Base-by-base conservation (phyloP, 1,140 invertebrate genomes). In the Lasioglossum albipes region DNA sequence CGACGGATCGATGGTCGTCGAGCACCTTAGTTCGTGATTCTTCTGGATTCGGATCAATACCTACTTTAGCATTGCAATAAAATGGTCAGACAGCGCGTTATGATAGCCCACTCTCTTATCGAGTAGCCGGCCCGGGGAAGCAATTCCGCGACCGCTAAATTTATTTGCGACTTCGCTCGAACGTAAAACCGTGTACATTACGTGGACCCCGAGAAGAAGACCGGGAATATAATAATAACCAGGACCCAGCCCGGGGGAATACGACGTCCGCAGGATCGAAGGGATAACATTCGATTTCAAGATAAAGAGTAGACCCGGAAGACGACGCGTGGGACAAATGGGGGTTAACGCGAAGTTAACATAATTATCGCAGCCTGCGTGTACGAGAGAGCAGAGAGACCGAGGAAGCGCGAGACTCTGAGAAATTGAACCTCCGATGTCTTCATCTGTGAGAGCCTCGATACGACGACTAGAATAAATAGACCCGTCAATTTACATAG, bases 401-500 rank as follows among this genome's bases (percentile, higher is more conserved):
- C 4, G 52, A 5, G 27, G 36, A 16, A 57, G 65, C 59, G 64
- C 41, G 79, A 57, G 45, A 71, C 62, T 79, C 65, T 69, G 79
- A 82, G 81, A 87, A 71, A 88, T 83, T 87, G 82, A 68, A 65
- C 80, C 77, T 10, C 76, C 78, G 88, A 91, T 86, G 88, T 90
- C 88, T 90, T 89, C 86, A 88, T 91, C 85, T 13, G 45, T 71
- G 70, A 69, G 75, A 54, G 72, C 84, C 81, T 88, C 84, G 85
- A 90, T 91, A 49, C 86, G 87, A 89, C 79, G 86, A 88, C 88
- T 90, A 90, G 89, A 90, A 91, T 90, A 91, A 91, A 91, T 91
- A 91, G 89, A 91, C 83, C 79, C 87, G 89, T 91, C 90, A 90
- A 91, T 91, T 91, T 91, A 89, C 90, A 91, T 91, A 91, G 87